These are phyloP conservation scores for Phrynocephalus guinanensis DNA, from an alignment of 2,797 vertebrate genomes.

Conservation along the genomic window DNA sequence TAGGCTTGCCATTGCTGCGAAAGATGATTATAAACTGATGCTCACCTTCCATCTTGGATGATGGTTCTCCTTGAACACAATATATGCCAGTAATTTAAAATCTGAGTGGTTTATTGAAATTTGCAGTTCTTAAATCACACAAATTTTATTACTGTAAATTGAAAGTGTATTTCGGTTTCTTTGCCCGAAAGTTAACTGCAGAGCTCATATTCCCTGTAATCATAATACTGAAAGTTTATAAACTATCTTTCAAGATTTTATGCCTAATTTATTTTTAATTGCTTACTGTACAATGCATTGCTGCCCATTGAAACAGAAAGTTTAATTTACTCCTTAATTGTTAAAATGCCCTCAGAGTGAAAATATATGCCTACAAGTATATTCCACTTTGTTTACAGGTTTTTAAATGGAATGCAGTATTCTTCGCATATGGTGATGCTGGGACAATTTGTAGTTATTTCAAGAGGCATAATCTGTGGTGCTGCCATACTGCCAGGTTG, in stretches of 20 bases:
- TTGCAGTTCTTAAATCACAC: slow-evolving; percentile 75
- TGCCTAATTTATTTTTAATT: slow-evolving; percentile 70
- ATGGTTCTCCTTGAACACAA: slow-evolving; percentile 79
- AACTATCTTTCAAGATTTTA: slow-evolving; percentile 64
- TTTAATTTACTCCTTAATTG: slow-evolving; percentile 56
- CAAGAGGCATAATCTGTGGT: neutral
- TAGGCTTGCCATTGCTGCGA: slow-evolving; percentile 73
- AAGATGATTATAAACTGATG: slow-evolving; percentile 77
- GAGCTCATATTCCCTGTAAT: slow-evolving; percentile 69
- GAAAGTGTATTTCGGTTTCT: slow-evolving; percentile 72
- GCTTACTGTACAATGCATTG: slow-evolving; percentile 56
- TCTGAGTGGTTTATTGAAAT: slow-evolving; percentile 67
- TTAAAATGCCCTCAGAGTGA: slow-evolving; percentile 23
- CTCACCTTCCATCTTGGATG: slow-evolving; percentile 76
- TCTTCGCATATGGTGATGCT: neutral
- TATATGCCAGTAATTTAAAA: slow-evolving; percentile 77
- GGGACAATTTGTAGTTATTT: neutral
- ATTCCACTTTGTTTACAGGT: slow-evolving; percentile 34
- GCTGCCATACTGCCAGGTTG: neutral
- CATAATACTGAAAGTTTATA: slow-evolving; percentile 72
- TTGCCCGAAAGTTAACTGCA: slow-evolving; percentile 74
- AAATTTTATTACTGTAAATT: slow-evolving; percentile 78
- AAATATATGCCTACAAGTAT: slow-evolving; percentile 35
- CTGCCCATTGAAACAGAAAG: slow-evolving; percentile 63
- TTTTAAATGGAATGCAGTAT: neutral